phyloP scores from a whole-genome alignment of 2,888 invertebrate genomes.

The Eilema depressum region DNA sequence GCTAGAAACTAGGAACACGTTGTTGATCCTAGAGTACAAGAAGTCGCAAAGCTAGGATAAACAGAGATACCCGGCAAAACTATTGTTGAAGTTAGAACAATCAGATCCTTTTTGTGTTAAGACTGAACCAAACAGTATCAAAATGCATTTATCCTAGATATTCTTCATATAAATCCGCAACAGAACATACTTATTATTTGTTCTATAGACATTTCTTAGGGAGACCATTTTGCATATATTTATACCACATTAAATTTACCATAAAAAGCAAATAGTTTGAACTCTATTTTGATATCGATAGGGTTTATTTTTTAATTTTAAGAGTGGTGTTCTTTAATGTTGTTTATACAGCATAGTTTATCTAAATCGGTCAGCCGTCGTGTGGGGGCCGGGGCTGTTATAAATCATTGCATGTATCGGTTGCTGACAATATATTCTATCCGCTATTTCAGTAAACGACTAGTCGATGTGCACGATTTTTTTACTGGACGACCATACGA shows the following conservation, averaged over 20 bases:
- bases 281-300: fast-evolving
- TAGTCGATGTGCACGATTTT: slow-evolving; percentile 8
- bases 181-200: slow-evolving; percentile 67
- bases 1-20: too few relatives aligned
- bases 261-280: background rate
- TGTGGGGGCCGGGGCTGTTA: slow-evolving; percentile 72
- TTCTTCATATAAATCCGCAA: slow-evolving; percentile 68
- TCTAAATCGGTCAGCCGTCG: slow-evolving; percentile 79
- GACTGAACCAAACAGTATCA: slow-evolving; percentile 43
- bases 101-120: background rate
- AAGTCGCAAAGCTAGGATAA: too few relatives aligned
- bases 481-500: too few relatives aligned
- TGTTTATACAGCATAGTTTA: slow-evolving; percentile 64
- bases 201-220: slow-evolving; percentile 69
- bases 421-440: slow-evolving; percentile 59
- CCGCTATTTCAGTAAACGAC: slow-evolving; percentile 58
- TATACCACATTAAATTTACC: slow-evolving; percentile 35
- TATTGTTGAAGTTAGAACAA: too few relatives aligned
- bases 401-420: slow-evolving; percentile 73
- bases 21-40: too few relatives aligned
- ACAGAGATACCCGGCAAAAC: too few relatives aligned
- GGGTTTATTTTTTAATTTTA: slow-evolving; percentile 15
- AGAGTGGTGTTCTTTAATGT: slow-evolving; percentile 32
- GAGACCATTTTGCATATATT: slow-evolving; percentile 68
- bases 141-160: slow-evolving; percentile 66